A percentile compares a stretch with the other conserved stretches of the same genome.
Evolutionary conservation across 2,797 vertebrate species (phyloP).

Genomic region (Euthynnus affinis): DNA sequence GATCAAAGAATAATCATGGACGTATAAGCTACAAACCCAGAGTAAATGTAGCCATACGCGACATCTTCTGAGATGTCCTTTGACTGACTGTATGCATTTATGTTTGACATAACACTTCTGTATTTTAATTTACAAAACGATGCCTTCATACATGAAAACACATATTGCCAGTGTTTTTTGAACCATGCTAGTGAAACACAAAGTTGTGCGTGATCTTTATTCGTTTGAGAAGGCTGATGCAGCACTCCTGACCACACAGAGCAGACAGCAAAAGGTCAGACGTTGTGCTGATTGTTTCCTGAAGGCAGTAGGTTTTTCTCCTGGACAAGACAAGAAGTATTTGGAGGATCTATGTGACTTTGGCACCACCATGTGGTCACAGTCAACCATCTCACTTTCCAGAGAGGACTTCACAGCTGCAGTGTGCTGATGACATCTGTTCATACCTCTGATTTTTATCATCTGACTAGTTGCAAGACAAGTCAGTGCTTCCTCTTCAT

Average conservation of each 20-base stretch:
- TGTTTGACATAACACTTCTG: not conserved
- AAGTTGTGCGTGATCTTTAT: not conserved
- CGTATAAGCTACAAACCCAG: not conserved
- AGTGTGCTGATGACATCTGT: not conserved
- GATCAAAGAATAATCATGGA: not conserved
- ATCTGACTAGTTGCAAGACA: not conserved
- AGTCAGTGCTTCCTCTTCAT: not conserved
- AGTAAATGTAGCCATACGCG: too few relatives aligned
- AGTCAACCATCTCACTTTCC: not conserved
- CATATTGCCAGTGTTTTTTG: not conserved
- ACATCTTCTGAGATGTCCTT: not conserved
- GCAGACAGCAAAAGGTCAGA: constrained; percentile 41
- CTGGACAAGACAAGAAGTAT: not conserved
- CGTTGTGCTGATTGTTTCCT: constrained; percentile 10
- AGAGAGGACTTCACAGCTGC: not conserved
- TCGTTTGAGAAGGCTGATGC: constrained; percentile 31
- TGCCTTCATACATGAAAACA: not conserved
- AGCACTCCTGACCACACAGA: constrained; percentile 30
- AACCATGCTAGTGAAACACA: not conserved
- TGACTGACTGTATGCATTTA: not conserved
- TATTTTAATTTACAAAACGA: not conserved
- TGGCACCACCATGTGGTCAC: constrained; percentile 60
- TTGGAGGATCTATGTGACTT: not conserved
- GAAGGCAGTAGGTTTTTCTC: not conserved
- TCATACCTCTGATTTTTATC: not conserved